Conservation (phyloP, 2,797 vertebrate species). For the Emys orbicularis region DNA sequence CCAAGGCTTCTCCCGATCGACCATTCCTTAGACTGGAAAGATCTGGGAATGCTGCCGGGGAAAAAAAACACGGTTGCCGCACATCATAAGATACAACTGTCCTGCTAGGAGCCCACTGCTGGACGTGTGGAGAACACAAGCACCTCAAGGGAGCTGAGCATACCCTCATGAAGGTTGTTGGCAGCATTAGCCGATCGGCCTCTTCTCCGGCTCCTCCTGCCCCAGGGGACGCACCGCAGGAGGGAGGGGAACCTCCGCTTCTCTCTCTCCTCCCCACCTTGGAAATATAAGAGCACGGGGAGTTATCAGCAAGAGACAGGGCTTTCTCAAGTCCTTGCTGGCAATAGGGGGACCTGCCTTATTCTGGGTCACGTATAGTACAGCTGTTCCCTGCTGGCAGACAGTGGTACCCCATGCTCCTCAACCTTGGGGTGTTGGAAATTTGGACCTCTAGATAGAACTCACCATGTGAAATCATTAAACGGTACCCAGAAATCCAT, state of each 20-base stretch:
- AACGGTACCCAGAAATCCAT: background rate
- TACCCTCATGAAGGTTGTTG: constrained; percentile 42
- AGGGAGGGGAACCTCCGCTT: constrained; percentile 59
- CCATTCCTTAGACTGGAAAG: background rate
- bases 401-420: background rate
- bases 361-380: background rate
- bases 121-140: background rate
- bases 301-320: background rate
- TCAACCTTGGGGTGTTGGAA: background rate
- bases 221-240: constrained; percentile 64
- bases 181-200: background rate
- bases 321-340: background rate
- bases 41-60: background rate
- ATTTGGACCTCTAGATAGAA: accelerated
- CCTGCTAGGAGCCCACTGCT: background rate
- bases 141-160: background rate
- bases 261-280: constrained; percentile 26
- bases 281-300: constrained; percentile 28
- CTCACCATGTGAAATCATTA: background rate
- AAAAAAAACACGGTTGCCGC: background rate
- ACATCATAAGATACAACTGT: too few relatives aligned
- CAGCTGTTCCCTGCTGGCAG: background rate
- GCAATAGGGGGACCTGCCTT: background rate
- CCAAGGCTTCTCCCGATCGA: background rate
- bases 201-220: constrained; percentile 47